These are phyloP conservation scores for Meteorus sp. DNA, from an alignment of 1,140 invertebrate species.

Conservation along the genomic window DNA sequence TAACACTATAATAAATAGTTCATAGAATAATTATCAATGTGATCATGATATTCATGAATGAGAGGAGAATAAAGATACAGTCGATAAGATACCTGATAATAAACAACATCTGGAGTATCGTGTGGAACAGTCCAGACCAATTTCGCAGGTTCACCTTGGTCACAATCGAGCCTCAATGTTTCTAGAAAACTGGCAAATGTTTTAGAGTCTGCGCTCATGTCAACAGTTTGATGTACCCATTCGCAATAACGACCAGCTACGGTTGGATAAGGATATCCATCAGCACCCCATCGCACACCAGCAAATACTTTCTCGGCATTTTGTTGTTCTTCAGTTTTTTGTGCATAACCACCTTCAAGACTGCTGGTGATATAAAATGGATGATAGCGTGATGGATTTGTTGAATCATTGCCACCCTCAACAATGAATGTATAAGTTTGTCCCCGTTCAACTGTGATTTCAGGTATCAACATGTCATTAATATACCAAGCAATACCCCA, in stretches of 20 bases:
- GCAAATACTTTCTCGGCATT: constrained; percentile 74
- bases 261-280: constrained; percentile 77
- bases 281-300: constrained; percentile 74
- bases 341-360: constrained; percentile 78
- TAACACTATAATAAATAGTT: too few species aligned
- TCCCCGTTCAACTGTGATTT: constrained; percentile 86
- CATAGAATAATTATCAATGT: too few species aligned
- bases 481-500: constrained; percentile 95
- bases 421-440: constrained; percentile 86
- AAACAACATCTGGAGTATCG: constrained; percentile 79
- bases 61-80: constrained; percentile 16
- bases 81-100: constrained; percentile 77
- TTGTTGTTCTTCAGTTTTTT: constrained; percentile 72
- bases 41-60: too few species aligned
- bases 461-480: constrained; percentile 87
- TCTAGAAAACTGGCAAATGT: constrained; percentile 77
- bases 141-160: constrained; percentile 70
- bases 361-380: constrained; percentile 93
- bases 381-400: constrained; percentile 80
- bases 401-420: constrained; percentile 75
- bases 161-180: constrained; percentile 75
- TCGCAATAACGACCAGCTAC: constrained; percentile 77
- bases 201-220: constrained; percentile 66
- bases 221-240: constrained; percentile 73
- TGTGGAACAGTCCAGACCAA: constrained; percentile 81